Evolutionary conservation across 2,113 vertebrate genomes (phyloP).

Genomic region (Tyrannus savana): DNA sequence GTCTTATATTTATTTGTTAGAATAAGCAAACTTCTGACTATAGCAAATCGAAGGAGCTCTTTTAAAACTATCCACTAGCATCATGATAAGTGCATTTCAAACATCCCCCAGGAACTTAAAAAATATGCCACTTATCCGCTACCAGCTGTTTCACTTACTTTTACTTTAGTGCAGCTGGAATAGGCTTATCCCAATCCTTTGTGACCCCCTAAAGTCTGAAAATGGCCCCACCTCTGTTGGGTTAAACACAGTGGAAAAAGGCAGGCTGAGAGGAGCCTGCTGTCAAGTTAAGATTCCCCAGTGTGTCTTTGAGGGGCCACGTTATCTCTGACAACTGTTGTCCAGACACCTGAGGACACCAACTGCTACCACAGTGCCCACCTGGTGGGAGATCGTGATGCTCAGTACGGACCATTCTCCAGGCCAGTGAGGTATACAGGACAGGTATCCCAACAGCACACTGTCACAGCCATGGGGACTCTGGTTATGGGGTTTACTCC

Average conservation of each 20-base stretch:
- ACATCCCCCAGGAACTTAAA: slow-evolving; percentile 7
- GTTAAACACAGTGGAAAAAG: neutral
- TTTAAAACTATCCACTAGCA: neutral
- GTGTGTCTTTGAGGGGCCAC: neutral
- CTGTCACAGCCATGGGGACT: neutral
- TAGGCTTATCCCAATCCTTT: neutral
- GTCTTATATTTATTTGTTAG: neutral
- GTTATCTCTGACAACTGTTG: neutral
- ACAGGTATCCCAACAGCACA: neutral
- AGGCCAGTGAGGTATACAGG: neutral
- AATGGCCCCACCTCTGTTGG: neutral
- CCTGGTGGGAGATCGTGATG: neutral
- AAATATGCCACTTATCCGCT: neutral
- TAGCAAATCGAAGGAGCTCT: neutral
- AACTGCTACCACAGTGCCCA: neutral
- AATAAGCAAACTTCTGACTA: slow-evolving; percentile 22
- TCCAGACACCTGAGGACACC: neutral
- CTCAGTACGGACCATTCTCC: neutral
- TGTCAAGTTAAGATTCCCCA: neutral
- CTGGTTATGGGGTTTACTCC: accelerated
- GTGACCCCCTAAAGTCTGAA: neutral
- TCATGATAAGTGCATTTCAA: slow-evolving; percentile 34
- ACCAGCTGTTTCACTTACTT: neutral
- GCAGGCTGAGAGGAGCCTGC: neutral
- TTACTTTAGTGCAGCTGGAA: neutral